phyloP scores from a whole-genome alignment of 2,888 invertebrate species.

The Carcina quercana region DNA sequence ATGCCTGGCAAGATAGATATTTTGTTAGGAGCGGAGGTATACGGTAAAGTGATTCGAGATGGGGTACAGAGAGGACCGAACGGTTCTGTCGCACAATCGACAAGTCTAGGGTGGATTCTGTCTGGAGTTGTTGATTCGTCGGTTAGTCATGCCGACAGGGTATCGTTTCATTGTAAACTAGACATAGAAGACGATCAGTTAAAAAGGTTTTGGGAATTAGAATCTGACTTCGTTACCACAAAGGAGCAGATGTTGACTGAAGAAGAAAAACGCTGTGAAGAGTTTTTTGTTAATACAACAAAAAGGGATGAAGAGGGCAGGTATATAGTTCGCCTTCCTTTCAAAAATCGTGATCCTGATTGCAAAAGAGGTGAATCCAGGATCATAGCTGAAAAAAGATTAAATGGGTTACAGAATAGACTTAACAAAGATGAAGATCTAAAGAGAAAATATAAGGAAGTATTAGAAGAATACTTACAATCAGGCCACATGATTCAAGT shows the following conservation, averaged over 20 bases:
- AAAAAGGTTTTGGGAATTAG: constrained; percentile 20
- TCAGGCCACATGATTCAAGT: constrained; percentile 12
- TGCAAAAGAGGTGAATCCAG: constrained; percentile 1
- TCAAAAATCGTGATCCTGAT: constrained; percentile 6
- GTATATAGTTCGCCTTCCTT: constrained; percentile 18
- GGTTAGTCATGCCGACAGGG: too few relatives aligned
- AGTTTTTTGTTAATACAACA: constrained; percentile 10
- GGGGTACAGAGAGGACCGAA: constrained; percentile 11
- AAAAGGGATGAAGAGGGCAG: constrained; percentile 11
- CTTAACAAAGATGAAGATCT: constrained; percentile 4
- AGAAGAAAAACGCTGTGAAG: constrained; percentile 18
- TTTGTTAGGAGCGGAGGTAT: constrained; percentile 10
- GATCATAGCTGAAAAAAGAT: constrained; percentile 4
- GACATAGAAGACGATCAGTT: constrained; percentile 1
- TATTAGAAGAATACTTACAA: constrained; percentile 11
- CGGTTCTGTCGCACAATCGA: constrained; percentile 14
- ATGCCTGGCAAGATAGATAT: constrained; percentile 13
- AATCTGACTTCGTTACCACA: constrained; percentile 12
- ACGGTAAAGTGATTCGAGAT: constrained; percentile 9
- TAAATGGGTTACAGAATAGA: constrained; percentile 2
- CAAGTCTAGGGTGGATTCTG: constrained; percentile 18
- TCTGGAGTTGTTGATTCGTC: constrained; percentile 10
- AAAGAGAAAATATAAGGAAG: constrained; percentile 8
- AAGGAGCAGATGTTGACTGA: constrained; percentile 8
- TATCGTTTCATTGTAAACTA: too few relatives aligned